A percentile compares a stretch with the other conserved stretches of the same genome.
Conservation (phyloP, 1,140 invertebrate genomes). For the Drosophila jambulina region DNA sequence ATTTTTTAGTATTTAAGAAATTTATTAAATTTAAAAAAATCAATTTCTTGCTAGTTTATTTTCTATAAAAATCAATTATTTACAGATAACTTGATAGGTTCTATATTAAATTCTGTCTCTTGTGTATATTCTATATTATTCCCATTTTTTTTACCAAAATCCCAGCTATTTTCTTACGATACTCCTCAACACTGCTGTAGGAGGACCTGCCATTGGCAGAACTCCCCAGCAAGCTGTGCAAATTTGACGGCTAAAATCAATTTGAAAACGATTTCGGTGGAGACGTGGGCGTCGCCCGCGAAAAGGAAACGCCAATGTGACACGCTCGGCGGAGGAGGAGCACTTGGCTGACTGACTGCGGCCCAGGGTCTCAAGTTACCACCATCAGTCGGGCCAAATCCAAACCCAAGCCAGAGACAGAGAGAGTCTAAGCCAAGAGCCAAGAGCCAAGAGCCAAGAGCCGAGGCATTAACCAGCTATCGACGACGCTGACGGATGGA, state of each 20-base stretch:
- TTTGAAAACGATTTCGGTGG: constrained; percentile 80
- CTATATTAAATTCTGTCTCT: no score
- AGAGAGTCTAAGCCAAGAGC: constrained; percentile 26
- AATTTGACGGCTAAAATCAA: constrained; percentile 82
- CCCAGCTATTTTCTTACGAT: not conserved
- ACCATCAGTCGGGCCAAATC: constrained; percentile 14
- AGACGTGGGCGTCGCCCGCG: constrained; percentile 70
- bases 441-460: constrained; percentile 27
- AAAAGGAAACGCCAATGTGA: constrained; percentile 83
- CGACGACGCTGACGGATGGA: constrained; percentile 80
- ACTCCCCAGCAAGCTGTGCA: constrained; percentile 63
- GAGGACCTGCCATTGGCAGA: constrained; percentile 39
- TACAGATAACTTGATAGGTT: no score
- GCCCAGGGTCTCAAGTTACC: constrained; percentile 46
- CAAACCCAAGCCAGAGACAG: constrained; percentile 1
- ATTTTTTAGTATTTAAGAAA: not conserved
- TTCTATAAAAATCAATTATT: not conserved
- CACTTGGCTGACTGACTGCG: constrained; percentile 41
- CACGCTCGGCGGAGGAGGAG: constrained; percentile 65
- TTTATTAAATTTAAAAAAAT: not conserved
- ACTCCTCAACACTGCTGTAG: not conserved
- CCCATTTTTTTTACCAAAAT: not conserved
- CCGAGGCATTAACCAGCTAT: constrained; percentile 75
- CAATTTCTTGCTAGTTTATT: not conserved
- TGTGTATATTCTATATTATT: not conserved